These are phyloP conservation scores for Amblyteles armatorius DNA, from an alignment of 2,888 invertebrate species.

Conservation along the genomic window DNA sequence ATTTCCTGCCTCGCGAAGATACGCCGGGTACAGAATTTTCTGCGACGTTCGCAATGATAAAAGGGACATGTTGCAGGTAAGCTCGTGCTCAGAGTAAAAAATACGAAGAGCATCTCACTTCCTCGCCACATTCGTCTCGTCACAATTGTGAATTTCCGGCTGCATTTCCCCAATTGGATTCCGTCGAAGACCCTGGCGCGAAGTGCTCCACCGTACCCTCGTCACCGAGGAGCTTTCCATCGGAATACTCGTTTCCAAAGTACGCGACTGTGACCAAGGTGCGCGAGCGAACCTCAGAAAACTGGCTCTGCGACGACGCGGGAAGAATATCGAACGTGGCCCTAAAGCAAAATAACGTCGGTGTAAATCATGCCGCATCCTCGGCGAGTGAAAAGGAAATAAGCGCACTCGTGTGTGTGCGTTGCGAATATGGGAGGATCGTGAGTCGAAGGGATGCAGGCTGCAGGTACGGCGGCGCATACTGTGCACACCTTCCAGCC, in stretches of 20 bases:
- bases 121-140: background rate
- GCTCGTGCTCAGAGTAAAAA: background rate
- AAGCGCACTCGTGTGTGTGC: background rate
- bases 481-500: conserved; percentile 17
- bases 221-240: conserved; percentile 10
- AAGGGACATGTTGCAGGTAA: conserved; percentile 1
- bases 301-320: conserved; percentile 26
- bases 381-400: conserved; percentile 11
- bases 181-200: conserved; percentile 10
- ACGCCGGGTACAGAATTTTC: background rate
- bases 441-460: conserved; percentile 25
- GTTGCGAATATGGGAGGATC: background rate
- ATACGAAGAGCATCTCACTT: background rate
- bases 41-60: conserved; percentile 2
- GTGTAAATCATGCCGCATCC: conserved; percentile 55
- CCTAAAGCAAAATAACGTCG: conserved; percentile 41
- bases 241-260: conserved; percentile 7
- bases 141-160: conserved; percentile 9
- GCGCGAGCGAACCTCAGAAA: conserved; percentile 4
- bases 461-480: conserved; percentile 54
- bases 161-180: conserved; percentile 37
- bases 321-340: conserved; percentile 59
- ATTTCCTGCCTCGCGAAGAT: conserved; percentile 5
- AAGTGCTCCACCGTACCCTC: conserved; percentile 9
- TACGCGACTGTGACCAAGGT: background rate